Evolutionary conservation across 2,888 invertebrate species (phyloP).

Genomic region (Dryobotodes eremita): DNA sequence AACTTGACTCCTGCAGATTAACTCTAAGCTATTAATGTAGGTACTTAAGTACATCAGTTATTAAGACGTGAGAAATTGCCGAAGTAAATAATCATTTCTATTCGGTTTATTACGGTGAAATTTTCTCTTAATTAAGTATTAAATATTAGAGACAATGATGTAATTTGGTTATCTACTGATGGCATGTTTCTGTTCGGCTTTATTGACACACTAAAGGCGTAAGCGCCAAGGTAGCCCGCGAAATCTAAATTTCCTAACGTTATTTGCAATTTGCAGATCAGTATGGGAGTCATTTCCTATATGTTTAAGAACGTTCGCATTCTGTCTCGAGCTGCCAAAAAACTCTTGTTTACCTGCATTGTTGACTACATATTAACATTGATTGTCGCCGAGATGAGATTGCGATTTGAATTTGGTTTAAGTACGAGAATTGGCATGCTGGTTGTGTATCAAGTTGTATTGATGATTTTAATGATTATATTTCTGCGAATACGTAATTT

Average conservation of each 20-base stretch:
- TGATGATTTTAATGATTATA: neutral
- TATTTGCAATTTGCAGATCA: neutral
- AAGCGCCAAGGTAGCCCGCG: too few relatives aligned
- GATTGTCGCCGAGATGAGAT: neutral
- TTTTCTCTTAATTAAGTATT: neutral
- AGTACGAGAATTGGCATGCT: neutral
- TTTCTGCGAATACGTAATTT: neutral
- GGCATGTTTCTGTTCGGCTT: too few relatives aligned
- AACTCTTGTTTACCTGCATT: neutral
- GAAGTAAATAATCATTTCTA: slow-evolving; percentile 7
- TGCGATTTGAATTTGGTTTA: neutral
- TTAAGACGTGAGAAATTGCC: slow-evolving; percentile 14
- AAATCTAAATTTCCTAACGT: neutral
- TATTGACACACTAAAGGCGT: neutral
- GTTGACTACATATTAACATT: neutral
- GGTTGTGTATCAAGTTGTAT: neutral
- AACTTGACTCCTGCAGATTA: slow-evolving; percentile 76
- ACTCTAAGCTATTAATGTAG: slow-evolving; percentile 30
- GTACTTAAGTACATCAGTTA: slow-evolving; percentile 23
- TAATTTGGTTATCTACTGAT: slow-evolving; percentile 1
- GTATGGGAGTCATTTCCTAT: too few relatives aligned
- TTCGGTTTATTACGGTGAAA: neutral
- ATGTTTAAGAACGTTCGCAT: neutral
- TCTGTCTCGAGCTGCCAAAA: neutral
- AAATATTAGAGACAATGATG: neutral